phyloP scores from a whole-genome alignment of 2,888 invertebrate species.

The Tetranychus piercei region DNA sequence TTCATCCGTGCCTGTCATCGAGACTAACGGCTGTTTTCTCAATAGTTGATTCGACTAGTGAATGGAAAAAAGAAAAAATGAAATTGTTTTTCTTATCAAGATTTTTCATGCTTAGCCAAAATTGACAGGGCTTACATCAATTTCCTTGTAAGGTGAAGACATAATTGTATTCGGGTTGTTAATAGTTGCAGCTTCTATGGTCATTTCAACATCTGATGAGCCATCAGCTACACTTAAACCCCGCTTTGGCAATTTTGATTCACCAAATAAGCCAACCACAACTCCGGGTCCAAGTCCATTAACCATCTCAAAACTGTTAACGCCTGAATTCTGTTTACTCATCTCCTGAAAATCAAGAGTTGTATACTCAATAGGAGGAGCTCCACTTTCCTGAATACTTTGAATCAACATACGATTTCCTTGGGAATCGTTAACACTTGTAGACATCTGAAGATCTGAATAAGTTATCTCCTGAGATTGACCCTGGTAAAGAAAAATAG shows the following conservation, averaged over 20 bases:
- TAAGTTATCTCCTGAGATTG: background rate
- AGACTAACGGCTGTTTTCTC: background rate
- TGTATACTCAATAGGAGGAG: background rate
- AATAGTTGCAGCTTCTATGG: background rate
- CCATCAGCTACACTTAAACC: background rate
- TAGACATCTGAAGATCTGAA: constrained; percentile 1
- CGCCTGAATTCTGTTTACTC: background rate
- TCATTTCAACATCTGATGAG: background rate
- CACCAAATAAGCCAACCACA: background rate
- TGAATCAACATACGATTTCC: background rate
- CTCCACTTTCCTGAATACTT: background rate
- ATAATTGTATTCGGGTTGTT: background rate
- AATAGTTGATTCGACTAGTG: background rate
- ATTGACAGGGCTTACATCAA: constrained; percentile 1
- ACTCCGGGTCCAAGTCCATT: background rate
- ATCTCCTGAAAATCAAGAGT: constrained; percentile 7
- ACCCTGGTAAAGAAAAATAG: background rate
- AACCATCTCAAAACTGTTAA: background rate
- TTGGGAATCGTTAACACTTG: background rate
- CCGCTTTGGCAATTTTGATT: background rate
- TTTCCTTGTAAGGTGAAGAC: constrained; percentile 2
- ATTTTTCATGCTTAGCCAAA: background rate
- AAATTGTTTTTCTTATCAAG: background rate
- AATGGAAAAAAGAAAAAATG: background rate
- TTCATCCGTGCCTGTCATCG: background rate